Base-by-base conservation (phyloP, 2,113 vertebrate species). In the Perccottus glenii region DNA sequence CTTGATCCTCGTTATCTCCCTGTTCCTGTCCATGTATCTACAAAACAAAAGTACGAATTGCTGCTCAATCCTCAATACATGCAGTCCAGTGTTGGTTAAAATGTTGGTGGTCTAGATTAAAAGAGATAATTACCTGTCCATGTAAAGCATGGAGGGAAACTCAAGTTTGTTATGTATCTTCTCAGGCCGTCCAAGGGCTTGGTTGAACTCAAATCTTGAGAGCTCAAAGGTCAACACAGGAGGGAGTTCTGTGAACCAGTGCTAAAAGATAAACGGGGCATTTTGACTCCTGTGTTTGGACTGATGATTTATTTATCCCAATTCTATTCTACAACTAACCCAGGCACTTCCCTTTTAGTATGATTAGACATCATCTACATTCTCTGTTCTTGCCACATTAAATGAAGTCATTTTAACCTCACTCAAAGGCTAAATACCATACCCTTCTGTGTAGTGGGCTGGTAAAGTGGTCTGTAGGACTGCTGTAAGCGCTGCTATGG, bases 111-210 rank as follows among this genome's bases (percentile, higher is more conserved):
- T 27, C 46, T 9, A 27, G 19, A 27, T 5, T 12, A 45, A 12
- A 6, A 47, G 14, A 57, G 4, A 11, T 51, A 11, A 38, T 66
- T 89, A 99, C 97, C 97, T 96, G 94, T 99, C 98, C 93, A 99
- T 93, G 90, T 99, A 99, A 48, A 99, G 95, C 94, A 96, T 90
- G 7, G 93, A 92, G 66, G 98, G 96, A 87, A 99, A 99, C 92
- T 99, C 98, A 51, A 99, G 94, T 87, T 98, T 99, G 89, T 98
- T 97, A 90, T 99, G 97, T 87, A 99, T 99, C 92, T 99, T 99
- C 92, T 99, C 96, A n/a, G 97, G 96, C 78, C 97, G 95, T 60
- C 98, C 98, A 57, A 99, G 91, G 53, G 96, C 95, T 85, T 99
- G 96, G 90, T 99, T 99, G 86, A 99, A 99, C 87, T 98, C 96